Evolutionary conservation across 2,888 invertebrate genomes (phyloP).

Genomic region (Epistrophe eligans): DNA sequence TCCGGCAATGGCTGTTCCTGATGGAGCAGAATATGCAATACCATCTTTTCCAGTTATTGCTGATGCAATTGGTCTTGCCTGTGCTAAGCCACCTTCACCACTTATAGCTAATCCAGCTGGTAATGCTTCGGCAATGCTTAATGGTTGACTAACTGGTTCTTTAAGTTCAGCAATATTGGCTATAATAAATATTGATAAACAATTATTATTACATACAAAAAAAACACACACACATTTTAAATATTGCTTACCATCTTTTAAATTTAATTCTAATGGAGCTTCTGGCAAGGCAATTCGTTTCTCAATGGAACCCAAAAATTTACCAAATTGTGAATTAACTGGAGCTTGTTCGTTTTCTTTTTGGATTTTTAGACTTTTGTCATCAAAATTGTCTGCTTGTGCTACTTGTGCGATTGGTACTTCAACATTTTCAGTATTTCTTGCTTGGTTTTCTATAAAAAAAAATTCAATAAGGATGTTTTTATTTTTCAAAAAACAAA

Average conservation of each 20-base stretch:
- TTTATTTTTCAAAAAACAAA: too few relatives aligned
- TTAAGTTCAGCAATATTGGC: background rate
- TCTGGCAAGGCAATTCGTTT: conserved; percentile 2
- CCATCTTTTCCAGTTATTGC: conserved; percentile 85
- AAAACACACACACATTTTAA: too few relatives aligned
- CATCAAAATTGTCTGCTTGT: conserved; percentile 2
- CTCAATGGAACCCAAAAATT: conserved; percentile 47
- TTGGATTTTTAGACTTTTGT: conserved; percentile 6
- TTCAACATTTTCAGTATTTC: conserved; percentile 15
- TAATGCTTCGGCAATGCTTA: conserved; percentile 82
- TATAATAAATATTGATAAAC: background rate
- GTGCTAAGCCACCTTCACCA: conserved; percentile 76
- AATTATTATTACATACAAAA: background rate
- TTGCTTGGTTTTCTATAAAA: conserved; percentile 26
- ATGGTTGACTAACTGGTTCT: conserved; percentile 18
- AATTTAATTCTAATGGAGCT: background rate
- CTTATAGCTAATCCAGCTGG: conserved; percentile 85
- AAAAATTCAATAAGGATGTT: background rate
- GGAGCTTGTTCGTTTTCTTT: conserved; percentile 7
- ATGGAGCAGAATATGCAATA: conserved; percentile 84
- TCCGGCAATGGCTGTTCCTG: conserved; percentile 85
- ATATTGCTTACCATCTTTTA: conserved; percentile 32
- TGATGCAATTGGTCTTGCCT: conserved; percentile 79
- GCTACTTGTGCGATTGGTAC: background rate
- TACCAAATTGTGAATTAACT: conserved; percentile 33